Base-by-base conservation (phyloP, 2,797 vertebrate genomes). In the Bufotes viridis region DNA sequence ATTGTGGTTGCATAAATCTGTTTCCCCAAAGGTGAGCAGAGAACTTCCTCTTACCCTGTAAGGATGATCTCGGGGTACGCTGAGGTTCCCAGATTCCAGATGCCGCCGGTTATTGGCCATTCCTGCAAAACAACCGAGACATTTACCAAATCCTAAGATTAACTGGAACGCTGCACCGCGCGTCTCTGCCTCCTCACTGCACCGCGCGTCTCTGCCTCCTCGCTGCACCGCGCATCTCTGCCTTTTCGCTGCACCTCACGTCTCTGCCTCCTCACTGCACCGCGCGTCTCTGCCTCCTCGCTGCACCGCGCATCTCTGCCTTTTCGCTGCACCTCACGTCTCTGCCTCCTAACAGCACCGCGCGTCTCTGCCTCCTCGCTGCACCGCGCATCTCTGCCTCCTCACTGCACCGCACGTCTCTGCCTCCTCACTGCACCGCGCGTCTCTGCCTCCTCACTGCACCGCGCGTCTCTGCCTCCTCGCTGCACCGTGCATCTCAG, bases 1-100 rank as follows among this genome's bases (percentile, higher is more conserved):
- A 4, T 42, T 5, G 42, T 42, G 42, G 42, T 42, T 7, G 6
- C 42, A 42, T 42, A 42, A 42, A 42, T 42, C 42, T 42, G 42
- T 5, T 42, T 42, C 42, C 42, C 42, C 42, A 42, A 42, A 12
- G 15, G 5, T 60, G 15, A 60, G 58, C 14, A 18, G 58, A 7
- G 3, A 60, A 0, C 58, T 60, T 63, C 20, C 20, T 92, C 97
- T 96, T 94, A 99, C 98, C 98, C 98, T 88, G 98, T 99, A 92
- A 99, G 95, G 92, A 99, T 98, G 92, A 99, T 97, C 94, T 99
- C 98, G 69, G 98, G 97, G 92, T 97, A 98, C 49, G 97, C 97
- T 90, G 98, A 96, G 53, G 97, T 96, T 88, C 98, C 98, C 53
- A 99, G 93, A 9, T 97, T 99, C 98, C 98, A 99, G 0, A 96